A percentile compares a stretch with the other conserved stretches of the same genome.
These are phyloP conservation scores for Cacatua alba DNA, from an alignment of 2,113 vertebrate species.

Conservation along the genomic window DNA sequence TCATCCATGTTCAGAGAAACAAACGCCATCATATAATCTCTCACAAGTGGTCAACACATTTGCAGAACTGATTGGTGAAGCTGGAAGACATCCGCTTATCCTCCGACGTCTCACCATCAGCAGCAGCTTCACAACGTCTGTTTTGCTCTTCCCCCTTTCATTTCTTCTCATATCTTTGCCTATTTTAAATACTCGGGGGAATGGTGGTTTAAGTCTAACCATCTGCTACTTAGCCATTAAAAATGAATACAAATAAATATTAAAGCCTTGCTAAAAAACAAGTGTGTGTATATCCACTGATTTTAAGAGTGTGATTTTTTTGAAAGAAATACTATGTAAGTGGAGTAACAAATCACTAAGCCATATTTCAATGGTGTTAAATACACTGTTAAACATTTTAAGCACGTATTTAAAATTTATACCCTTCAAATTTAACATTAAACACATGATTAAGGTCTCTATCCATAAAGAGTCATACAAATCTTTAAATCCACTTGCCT, in stretches of 20 bases:
- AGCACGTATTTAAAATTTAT: not conserved
- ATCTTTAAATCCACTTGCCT: not conserved
- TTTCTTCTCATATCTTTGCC: not conserved
- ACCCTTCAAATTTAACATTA: not conserved
- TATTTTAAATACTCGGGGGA: slow-evolving; percentile 1
- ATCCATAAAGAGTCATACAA: not conserved
- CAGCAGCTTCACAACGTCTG: slow-evolving; percentile 40
- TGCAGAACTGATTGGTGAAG: not conserved
- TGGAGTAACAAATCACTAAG: not conserved
- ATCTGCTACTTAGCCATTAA: slow-evolving; percentile 32
- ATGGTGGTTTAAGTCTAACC: slow-evolving; percentile 3
- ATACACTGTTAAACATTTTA: not conserved
- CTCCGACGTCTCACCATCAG: not conserved
- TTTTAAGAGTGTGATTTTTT: not conserved
- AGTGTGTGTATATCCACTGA: not conserved
- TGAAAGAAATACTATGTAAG: not conserved
- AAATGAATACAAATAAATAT: slow-evolving; percentile 21
- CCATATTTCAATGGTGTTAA: not conserved
- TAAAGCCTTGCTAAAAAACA: not conserved
- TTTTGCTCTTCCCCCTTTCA: not conserved
- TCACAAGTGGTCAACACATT: not conserved
- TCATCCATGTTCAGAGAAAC: slow-evolving; percentile 41
- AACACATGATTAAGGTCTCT: not conserved
- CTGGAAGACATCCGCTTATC: not conserved
- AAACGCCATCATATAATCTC: not conserved